Percentiles rank a stretch among this genome's conserved stretches.
phyloP scores from a whole-genome alignment of 2,888 invertebrate species.

The Isotomurus palustris region DNA sequence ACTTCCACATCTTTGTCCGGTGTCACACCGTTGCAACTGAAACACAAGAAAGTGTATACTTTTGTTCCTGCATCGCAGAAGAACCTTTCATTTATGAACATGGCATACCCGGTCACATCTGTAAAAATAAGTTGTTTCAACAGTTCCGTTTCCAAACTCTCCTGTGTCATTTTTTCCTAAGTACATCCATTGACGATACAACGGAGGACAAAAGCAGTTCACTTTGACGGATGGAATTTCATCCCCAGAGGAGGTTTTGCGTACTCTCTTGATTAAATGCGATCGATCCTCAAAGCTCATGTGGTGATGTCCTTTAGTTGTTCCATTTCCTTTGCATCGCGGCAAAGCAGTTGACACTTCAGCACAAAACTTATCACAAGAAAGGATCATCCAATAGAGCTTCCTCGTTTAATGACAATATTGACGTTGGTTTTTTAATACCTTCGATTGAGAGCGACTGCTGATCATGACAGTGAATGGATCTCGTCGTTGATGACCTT shows the following conservation, averaged over 20 bases:
- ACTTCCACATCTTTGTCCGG: constrained; percentile 60
- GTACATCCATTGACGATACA: constrained; percentile 48
- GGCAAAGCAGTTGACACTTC: constrained; percentile 23
- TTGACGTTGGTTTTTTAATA: constrained; percentile 48
- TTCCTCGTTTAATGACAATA: constrained; percentile 9
- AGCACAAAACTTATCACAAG: constrained; percentile 23
- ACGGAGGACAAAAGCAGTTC: constrained; percentile 55
- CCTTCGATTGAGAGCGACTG: constrained; percentile 61
- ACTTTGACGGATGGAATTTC: constrained; percentile 49
- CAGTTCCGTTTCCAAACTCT: constrained; percentile 46
- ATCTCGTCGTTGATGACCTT: constrained; percentile 17
- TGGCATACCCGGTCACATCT: constrained; percentile 50
- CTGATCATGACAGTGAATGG: constrained; percentile 54
- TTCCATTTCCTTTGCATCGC: constrained; percentile 11
- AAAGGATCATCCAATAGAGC: background rate
- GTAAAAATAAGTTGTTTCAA: constrained; percentile 49
- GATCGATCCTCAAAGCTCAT: constrained; percentile 1
- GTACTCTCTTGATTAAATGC: constrained; percentile 23
- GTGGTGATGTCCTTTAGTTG: background rate
- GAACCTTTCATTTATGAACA: background rate
- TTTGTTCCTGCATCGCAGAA: too few species aligned
- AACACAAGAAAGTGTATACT: constrained; percentile 14
- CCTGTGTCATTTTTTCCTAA: constrained; percentile 17
- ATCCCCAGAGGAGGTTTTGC: constrained; percentile 15
- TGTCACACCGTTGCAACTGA: constrained; percentile 55